Percentiles rank a stretch among this genome's conserved stretches.
phyloP scores from a whole-genome alignment of 2,888 invertebrate genomes.

The Pollenia griseotomentosa region DNA sequence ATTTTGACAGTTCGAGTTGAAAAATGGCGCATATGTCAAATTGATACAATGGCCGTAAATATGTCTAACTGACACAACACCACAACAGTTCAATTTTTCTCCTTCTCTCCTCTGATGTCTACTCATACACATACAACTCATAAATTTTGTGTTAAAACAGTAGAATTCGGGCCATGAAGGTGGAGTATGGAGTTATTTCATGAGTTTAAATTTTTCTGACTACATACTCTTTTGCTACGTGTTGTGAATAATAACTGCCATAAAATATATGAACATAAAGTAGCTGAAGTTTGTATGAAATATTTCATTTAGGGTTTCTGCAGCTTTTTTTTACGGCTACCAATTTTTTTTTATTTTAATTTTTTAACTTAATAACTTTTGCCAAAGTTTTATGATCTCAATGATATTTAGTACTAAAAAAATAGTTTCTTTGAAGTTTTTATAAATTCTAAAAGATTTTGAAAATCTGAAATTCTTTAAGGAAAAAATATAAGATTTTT shows the following conservation, averaged over 20 bases:
- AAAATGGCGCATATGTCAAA: constrained; percentile 76
- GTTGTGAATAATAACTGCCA: constrained; percentile 63
- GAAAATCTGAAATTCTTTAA: no score
- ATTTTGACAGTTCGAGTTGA: constrained; percentile 75
- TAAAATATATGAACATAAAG: constrained; percentile 59
- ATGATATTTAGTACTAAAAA: no score
- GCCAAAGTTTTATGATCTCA: no score
- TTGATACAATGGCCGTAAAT: constrained; percentile 73
- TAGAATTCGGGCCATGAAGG: constrained; percentile 28
- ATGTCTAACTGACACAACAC: constrained; percentile 69
- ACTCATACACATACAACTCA: constrained; percentile 3
- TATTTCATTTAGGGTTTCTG: constrained; percentile 30
- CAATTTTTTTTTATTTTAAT: neutral
- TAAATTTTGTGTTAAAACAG: constrained; percentile 53
- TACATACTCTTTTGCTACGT: constrained; percentile 13
- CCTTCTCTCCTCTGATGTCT: neutral
- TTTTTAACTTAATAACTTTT: no score
- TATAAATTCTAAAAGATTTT: no score
- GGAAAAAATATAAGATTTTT: no score
- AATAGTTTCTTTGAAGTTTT: no score
- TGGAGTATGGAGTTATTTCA: neutral
- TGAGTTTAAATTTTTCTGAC: neutral
- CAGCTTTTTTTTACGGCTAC: constrained; percentile 17
- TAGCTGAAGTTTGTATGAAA: constrained; percentile 39
- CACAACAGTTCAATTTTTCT: constrained; percentile 24